phyloP scores from a whole-genome alignment of 2,113 vertebrate species.

The Polypterus senegalus region DNA sequence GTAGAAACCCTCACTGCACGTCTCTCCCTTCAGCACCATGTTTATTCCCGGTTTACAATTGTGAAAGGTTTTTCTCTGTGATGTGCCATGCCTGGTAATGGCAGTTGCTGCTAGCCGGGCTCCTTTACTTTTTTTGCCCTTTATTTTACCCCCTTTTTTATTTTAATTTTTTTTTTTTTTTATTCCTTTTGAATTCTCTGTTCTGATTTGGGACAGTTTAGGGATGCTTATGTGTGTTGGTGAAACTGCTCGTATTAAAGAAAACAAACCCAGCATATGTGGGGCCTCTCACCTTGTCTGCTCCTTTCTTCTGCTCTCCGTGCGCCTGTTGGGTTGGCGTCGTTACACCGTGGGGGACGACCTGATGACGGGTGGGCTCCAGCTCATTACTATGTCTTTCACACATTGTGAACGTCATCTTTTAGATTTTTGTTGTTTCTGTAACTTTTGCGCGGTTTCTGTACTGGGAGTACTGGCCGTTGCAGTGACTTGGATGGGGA shows the following conservation, averaged over 20 bases:
- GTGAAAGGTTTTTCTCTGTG: slow-evolving; percentile 22
- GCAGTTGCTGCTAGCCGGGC: slow-evolving; percentile 41
- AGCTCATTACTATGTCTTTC: too few species aligned
- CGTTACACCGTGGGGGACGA: too few species aligned
- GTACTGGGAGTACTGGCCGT: too few species aligned
- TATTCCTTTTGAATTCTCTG: slow-evolving; percentile 20
- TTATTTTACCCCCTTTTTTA: slow-evolving; percentile 35
- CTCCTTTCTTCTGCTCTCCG: background rate
- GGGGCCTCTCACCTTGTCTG: background rate
- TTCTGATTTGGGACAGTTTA: slow-evolving; percentile 38
- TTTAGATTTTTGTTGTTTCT: too few species aligned
- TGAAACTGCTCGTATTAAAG: slow-evolving; percentile 53
- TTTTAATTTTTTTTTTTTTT: slow-evolving; percentile 33
- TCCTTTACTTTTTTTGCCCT: slow-evolving; percentile 42
- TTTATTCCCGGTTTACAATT: slow-evolving; percentile 28
- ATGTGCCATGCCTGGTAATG: slow-evolving; percentile 34
- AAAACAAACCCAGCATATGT: slow-evolving; percentile 20
- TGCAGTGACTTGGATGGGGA: too few species aligned
- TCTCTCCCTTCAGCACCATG: slow-evolving; percentile 18
- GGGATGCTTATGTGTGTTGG: slow-evolving; percentile 53
- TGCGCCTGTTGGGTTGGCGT: too few species aligned
- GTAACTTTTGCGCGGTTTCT: too few species aligned
- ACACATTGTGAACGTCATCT: too few species aligned
- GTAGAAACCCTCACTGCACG: slow-evolving; percentile 19
- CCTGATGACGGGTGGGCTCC: too few species aligned